A percentile compares a stretch with the other conserved stretches of the same genome.
Evolutionary conservation across 2,888 invertebrate genomes (phyloP).

Genomic region (Chrysina gloriosa): DNA sequence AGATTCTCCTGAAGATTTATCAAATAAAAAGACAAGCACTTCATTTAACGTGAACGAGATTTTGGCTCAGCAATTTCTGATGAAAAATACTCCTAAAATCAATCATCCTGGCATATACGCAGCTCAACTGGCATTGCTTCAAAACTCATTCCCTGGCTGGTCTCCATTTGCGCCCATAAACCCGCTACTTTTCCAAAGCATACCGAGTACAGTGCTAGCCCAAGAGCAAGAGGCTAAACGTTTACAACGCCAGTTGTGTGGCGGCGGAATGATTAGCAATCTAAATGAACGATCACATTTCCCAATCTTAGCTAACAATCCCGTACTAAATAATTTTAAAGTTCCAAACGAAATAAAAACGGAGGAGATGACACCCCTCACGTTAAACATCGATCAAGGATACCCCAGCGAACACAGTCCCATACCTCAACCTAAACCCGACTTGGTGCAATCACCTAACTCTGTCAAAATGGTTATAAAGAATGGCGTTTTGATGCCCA

Average conservation of each 20-base stretch:
- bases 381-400: constrained; percentile 60
- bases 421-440: constrained; percentile 65
- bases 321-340: constrained; percentile 24
- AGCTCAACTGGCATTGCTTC: constrained; percentile 71
- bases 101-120: constrained; percentile 71
- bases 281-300: constrained; percentile 41
- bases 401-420: constrained; percentile 49
- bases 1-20: constrained; percentile 65
- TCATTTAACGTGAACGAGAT: constrained; percentile 63
- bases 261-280: constrained; percentile 74
- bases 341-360: constrained; percentile 43
- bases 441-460: constrained; percentile 69
- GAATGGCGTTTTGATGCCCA: constrained; percentile 90
- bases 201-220: constrained; percentile 66
- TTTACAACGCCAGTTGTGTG: constrained; percentile 76
- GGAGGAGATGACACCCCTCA: constrained; percentile 69
- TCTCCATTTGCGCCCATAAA: constrained; percentile 72
- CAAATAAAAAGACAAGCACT: constrained; percentile 63
- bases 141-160: constrained; percentile 64
- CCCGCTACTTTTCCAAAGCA: constrained; percentile 74
- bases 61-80: constrained; percentile 75
- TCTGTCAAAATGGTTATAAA: constrained; percentile 91
- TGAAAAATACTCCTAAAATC: constrained; percentile 73
- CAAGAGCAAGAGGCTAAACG: constrained; percentile 77
- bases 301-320: constrained; percentile 46